Evolutionary conservation across 2,113 vertebrate species (phyloP), one percentile per base, ranked within the genome.

Genomic region (Muntiacus muntjak): DNA sequence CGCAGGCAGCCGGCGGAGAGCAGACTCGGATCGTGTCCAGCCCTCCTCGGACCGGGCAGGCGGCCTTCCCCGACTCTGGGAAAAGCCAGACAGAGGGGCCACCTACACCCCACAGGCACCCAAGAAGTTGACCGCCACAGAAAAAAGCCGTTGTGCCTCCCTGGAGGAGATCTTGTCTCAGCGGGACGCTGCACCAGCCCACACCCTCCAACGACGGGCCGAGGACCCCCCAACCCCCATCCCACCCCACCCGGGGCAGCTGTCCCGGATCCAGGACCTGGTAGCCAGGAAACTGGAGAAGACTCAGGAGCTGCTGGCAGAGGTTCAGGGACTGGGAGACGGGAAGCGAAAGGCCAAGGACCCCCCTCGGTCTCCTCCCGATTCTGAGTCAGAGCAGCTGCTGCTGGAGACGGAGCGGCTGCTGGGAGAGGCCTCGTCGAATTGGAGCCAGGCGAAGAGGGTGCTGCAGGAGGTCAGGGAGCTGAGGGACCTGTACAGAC

Each of bases 401-500:
- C 99, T 99, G 50, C 99, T 98, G 33, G 99, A 99, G 97, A 99
- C 99, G 0, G 99, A 99, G 98, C 97, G 99, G 94, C 98, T 99
- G 95, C 99, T 99, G 86, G 99, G 98, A 90, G 99, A 99, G 98
- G 99, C 99, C 0, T 98, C 98, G 0, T 99, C 98, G 0, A 98
- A 99, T 45, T 99, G 99, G 99, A 99, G 98, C 76, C 99, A 99
- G 94, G 99, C 99, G 7, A 99, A 98, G 83, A 98, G 99, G 67
- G 99, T 99, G 52, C 97, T 99, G 98, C 99, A 99, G 98, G 99
- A 99, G 97, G 99, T 99, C 94, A 98, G 98, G 82, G 99, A 99
- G 98, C 98, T 99, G 97, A 98, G 99, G 97, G 99, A 98, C 82
- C 98, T 99, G 81, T 99, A 99, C 98, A 98, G 94, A 81, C 99